Percentiles rank a stretch among this genome's conserved stretches.
phyloP scores from a whole-genome alignment of 2,113 vertebrate species.

The Mus spicilegus region DNA sequence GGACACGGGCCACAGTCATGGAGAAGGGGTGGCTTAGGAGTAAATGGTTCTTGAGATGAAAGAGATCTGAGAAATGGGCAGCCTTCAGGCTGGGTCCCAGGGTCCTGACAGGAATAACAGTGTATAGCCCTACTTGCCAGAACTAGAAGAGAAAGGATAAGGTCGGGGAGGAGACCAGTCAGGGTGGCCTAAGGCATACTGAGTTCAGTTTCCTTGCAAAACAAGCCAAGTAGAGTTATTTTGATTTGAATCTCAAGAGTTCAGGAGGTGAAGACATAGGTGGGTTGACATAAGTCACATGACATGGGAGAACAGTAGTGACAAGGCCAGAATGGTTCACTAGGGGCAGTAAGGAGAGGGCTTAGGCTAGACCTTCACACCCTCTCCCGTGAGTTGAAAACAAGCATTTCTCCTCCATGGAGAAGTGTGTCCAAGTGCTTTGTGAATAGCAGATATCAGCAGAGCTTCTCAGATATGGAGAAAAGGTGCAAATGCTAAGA shows the following conservation, averaged over 20 bases:
- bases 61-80: not conserved
- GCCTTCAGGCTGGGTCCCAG: not conserved
- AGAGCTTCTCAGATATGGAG: not conserved
- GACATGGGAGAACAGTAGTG: not conserved
- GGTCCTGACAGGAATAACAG: not conserved
- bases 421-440: not conserved
- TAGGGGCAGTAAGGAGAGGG: not conserved
- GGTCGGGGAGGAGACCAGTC: not conserved
- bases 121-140: not conserved
- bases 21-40: not conserved
- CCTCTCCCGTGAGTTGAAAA: not conserved
- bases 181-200: not conserved
- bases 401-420: rapidly evolving
- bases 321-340: rapidly evolving
- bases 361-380: not conserved
- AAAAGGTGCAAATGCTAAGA: not conserved
- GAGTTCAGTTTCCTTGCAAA: not conserved
- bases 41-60: not conserved
- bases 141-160: not conserved
- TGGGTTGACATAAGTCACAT: not conserved
- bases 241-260: not conserved
- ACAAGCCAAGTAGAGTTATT: not conserved
- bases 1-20: rapidly evolving
- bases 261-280: not conserved
- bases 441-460: not conserved